These are phyloP conservation scores for Hirtodrosophila cameraria DNA, from an alignment of 2,888 invertebrate species.

Conservation along the genomic window DNA sequence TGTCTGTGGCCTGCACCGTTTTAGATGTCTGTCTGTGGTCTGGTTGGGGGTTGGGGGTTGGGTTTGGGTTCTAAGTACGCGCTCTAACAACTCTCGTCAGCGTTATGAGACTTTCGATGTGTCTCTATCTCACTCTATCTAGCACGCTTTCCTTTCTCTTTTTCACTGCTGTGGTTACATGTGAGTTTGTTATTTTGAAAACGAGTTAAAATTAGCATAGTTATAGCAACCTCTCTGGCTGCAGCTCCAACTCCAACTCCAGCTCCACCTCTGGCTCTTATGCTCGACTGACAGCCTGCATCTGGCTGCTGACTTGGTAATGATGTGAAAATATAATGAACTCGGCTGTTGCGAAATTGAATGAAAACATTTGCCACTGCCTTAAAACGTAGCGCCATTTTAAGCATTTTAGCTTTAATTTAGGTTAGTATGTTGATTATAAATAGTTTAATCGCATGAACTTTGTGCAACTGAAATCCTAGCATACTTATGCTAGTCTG, in stretches of 20 bases:
- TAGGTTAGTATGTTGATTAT: slow-evolving; percentile 41
- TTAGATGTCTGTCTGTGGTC: slow-evolving; percentile 16
- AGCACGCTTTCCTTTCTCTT: neutral
- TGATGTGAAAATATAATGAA: slow-evolving; percentile 71
- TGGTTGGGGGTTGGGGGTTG: slow-evolving; percentile 51
- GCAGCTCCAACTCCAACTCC: too few species aligned
- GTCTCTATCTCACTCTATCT: neutral
- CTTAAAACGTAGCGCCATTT: slow-evolving; percentile 9
- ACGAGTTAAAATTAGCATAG: slow-evolving; percentile 77
- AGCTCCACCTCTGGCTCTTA: slow-evolving; percentile 13
- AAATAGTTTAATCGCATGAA: slow-evolving; percentile 13
- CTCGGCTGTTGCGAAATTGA: slow-evolving; percentile 52
- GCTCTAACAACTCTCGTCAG: slow-evolving; percentile 68
- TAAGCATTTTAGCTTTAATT: slow-evolving; percentile 26
- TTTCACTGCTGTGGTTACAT: slow-evolving; percentile 33
- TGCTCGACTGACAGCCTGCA: slow-evolving; percentile 14
- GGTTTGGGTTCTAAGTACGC: slow-evolving; percentile 18
- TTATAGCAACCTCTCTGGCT: slow-evolving; percentile 53
- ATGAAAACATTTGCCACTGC: slow-evolving; percentile 47
- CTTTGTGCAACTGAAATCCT: slow-evolving; percentile 12
- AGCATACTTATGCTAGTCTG: neutral
- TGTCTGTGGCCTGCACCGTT: neutral
- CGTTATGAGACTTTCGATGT: slow-evolving; percentile 40
- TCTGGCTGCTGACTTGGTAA: slow-evolving; percentile 58
- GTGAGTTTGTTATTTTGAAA: slow-evolving; percentile 68